Conservation (phyloP, 2,888 invertebrate genomes). For the Nesidiocoris tenuis region DNA sequence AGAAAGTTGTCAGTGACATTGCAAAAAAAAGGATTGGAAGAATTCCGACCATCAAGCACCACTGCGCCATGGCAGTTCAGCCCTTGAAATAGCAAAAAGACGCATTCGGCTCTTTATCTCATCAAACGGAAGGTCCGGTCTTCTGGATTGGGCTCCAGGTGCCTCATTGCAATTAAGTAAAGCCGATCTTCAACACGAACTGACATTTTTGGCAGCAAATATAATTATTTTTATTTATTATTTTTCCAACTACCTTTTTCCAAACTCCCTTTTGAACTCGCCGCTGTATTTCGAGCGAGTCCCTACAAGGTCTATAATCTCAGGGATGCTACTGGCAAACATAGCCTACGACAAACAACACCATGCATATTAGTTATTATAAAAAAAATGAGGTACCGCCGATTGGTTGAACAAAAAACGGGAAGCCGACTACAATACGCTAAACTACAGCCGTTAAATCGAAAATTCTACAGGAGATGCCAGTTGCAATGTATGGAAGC, state of each 20-base stretch:
- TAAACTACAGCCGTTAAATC: no score
- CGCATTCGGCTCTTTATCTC: background rate
- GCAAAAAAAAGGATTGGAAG: background rate
- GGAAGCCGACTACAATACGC: background rate
- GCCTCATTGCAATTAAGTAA: no score
- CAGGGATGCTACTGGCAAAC: constrained; percentile 99
- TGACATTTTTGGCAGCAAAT: constrained; percentile 46
- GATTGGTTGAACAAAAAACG: constrained; percentile 12
- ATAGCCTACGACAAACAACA: constrained; percentile 86
- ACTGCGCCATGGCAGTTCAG: background rate
- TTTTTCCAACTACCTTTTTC: constrained; percentile 80
- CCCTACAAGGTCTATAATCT: constrained; percentile 99
- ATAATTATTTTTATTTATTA: constrained; percentile 28
- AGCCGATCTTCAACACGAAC: constrained; percentile 11
- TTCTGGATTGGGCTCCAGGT: background rate
- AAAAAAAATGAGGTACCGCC: background rate
- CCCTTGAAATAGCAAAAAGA: background rate
- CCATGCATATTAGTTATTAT: constrained; percentile 48
- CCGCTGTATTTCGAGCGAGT: constrained; percentile 99
- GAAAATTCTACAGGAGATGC: background rate
- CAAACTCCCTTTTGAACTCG: constrained; percentile 98
- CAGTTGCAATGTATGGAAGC: background rate
- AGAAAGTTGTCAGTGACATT: background rate
- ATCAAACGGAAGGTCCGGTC: background rate
- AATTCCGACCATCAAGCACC: constrained; percentile 5